Conservation (phyloP, 2,113 vertebrate genomes). For the Lophochroa leadbeateri region DNA sequence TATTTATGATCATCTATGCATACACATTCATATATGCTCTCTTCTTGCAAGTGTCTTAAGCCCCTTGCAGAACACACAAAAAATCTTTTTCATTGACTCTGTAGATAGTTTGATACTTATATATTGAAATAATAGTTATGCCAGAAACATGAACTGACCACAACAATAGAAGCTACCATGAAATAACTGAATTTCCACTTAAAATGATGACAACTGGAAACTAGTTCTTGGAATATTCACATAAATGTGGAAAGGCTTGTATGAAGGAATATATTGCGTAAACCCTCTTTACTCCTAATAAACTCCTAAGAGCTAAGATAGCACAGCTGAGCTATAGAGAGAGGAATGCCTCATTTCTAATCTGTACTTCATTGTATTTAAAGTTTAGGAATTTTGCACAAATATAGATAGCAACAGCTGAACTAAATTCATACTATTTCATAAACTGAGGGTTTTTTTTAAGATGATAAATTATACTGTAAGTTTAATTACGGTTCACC, state of each 20-base stretch:
- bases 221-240: neutral
- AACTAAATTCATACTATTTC: neutral
- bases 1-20: neutral
- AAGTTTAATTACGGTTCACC: neutral
- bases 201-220: neutral
- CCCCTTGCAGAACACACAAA: neutral
- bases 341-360: neutral
- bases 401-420: slow-evolving; percentile 22
- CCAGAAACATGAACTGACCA: neutral
- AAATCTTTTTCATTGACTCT: neutral
- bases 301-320: neutral
- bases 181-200: neutral
- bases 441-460: neutral
- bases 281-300: neutral
- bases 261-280: neutral
- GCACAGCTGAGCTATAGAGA: neutral
- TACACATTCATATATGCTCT: neutral
- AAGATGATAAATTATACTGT: neutral
- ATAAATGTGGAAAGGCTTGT: neutral
- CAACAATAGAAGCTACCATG: neutral
- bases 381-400: slow-evolving; percentile 22
- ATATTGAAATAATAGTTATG: neutral
- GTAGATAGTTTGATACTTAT: neutral
- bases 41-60: neutral
- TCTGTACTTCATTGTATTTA: neutral